A percentile compares a stretch with the other conserved stretches of the same genome.
Evolutionary conservation across 1,140 invertebrate genomes (phyloP).

Genomic region (Plodia interpunctella): DNA sequence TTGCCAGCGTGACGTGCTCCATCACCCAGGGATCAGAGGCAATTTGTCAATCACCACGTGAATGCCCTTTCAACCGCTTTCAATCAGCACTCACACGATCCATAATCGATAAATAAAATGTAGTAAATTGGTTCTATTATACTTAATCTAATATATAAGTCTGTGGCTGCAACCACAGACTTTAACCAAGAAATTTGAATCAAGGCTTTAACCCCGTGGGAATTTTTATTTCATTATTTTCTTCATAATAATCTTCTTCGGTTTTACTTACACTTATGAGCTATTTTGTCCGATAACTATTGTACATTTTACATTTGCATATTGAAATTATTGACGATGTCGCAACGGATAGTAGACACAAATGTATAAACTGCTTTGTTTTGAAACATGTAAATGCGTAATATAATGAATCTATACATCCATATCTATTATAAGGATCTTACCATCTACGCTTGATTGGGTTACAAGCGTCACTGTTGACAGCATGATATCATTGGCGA

Average conservation of each 20-base stretch:
- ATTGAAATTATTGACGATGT: too few species aligned
- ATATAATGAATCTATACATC: neutral
- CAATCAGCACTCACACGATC: constrained; percentile 42
- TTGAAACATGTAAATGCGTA: too few species aligned
- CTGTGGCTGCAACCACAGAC: constrained; percentile 20
- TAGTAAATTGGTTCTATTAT: constrained; percentile 26
- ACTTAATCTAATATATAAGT: too few species aligned
- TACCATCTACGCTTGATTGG: constrained; percentile 26
- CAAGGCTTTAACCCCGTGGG: too few species aligned
- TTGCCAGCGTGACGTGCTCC: constrained; percentile 31
- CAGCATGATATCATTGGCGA: constrained; percentile 31
- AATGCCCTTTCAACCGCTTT: constrained; percentile 49
- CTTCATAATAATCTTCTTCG: too few species aligned
- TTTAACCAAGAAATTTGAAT: too few species aligned
- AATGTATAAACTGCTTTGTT: too few species aligned
- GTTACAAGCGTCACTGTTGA: constrained; percentile 20
- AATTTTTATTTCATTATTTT: too few species aligned
- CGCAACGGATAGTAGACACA: too few species aligned
- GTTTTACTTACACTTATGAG: too few species aligned
- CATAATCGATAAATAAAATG: constrained; percentile 37
- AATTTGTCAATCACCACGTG: constrained; percentile 63
- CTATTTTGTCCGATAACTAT: too few species aligned
- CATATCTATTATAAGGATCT: neutral
- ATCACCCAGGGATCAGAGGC: constrained; percentile 43
- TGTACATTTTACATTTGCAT: too few species aligned